Conservation (phyloP, 2,113 vertebrate species). For the Tiliqua scincoides region DNA sequence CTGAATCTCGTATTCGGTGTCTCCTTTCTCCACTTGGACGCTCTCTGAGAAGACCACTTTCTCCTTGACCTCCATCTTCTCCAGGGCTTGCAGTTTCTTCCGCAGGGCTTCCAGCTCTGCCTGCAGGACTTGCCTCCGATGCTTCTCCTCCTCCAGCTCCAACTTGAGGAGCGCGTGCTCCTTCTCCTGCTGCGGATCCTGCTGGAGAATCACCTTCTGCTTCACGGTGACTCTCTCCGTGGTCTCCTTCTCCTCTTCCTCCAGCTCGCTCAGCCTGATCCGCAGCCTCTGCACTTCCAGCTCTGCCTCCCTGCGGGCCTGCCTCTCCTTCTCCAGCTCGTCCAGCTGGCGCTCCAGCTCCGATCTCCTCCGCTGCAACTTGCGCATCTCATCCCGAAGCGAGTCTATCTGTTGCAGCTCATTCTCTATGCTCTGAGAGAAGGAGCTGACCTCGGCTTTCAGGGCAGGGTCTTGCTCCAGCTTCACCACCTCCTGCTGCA, state of each 20-base stretch:
- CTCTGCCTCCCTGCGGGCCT: conserved; percentile 88
- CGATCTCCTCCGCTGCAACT: conserved; percentile 82
- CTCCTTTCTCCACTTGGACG: conserved; percentile 91
- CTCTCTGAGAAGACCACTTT: conserved; percentile 95
- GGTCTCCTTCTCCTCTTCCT: conserved; percentile 86
- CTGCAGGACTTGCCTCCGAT: conserved; percentile 87
- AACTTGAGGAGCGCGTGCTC: conserved; percentile 89
- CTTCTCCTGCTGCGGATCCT: conserved; percentile 95
- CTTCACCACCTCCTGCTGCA: conserved; percentile 92
- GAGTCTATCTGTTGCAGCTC: conserved; percentile 88
- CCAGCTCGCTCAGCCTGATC: conserved; percentile 83
- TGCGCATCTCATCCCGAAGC: conserved; percentile 84
- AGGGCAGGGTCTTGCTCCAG: conserved; percentile 88
- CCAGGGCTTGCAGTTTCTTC: conserved; percentile 84
- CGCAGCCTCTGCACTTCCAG: conserved; percentile 91
- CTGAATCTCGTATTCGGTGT: conserved; percentile 90
- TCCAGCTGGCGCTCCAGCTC: conserved; percentile 92
- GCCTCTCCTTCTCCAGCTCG: conserved; percentile 90
- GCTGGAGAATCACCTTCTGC: conserved; percentile 95
- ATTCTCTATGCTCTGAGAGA: conserved; percentile 83
- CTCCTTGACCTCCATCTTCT: conserved; percentile 90
- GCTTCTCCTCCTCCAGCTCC: conserved; percentile 91
- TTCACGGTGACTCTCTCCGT: conserved; percentile 91
- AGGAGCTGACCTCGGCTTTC: conserved; percentile 84
- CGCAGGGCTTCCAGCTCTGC: conserved; percentile 84